Percentiles rank a stretch among this genome's conserved stretches.
Evolutionary conservation across 2,888 invertebrate genomes (phyloP).

Genomic region (Agrypnus murinus): DNA sequence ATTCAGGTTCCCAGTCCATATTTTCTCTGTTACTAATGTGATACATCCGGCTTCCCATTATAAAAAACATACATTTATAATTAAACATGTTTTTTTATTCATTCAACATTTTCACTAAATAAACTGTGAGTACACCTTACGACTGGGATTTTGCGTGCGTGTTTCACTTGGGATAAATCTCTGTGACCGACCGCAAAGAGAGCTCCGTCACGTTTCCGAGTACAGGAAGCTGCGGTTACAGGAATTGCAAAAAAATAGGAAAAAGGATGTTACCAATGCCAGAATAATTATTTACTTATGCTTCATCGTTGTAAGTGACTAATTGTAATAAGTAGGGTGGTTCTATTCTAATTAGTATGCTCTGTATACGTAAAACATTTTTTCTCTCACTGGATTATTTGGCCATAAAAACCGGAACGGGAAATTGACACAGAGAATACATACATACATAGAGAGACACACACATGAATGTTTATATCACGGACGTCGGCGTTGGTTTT

Average conservation of each 20-base stretch:
- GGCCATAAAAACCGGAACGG: constrained; percentile 16
- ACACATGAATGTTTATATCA: too few relatives aligned
- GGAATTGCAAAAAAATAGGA: constrained; percentile 44
- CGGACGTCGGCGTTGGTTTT: too few relatives aligned
- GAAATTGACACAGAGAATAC: constrained; percentile 30
- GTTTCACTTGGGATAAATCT: constrained; percentile 46
- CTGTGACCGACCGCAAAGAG: constrained; percentile 31
- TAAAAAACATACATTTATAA: constrained; percentile 16
- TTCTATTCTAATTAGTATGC: neutral
- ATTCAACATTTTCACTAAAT: too few relatives aligned
- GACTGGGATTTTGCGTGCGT: constrained; percentile 13
- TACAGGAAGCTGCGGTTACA: constrained; percentile 46
- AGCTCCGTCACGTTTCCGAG: constrained; percentile 27
- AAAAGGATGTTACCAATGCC: constrained; percentile 47
- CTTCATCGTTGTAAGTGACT: constrained; percentile 31
- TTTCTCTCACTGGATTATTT: neutral
- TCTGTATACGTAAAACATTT: neutral
- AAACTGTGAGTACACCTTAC: neutral
- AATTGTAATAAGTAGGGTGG: constrained; percentile 14
- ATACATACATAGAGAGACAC: too few relatives aligned
- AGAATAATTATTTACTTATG: constrained; percentile 41
- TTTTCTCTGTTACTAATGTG: constrained; percentile 26
- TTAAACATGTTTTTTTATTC: constrained; percentile 7
- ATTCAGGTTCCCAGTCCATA: constrained; percentile 35
- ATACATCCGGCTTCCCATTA: constrained; percentile 31